Conservation (phyloP, 2,888 invertebrate genomes). For the Limnephilus lunatus region DNA sequence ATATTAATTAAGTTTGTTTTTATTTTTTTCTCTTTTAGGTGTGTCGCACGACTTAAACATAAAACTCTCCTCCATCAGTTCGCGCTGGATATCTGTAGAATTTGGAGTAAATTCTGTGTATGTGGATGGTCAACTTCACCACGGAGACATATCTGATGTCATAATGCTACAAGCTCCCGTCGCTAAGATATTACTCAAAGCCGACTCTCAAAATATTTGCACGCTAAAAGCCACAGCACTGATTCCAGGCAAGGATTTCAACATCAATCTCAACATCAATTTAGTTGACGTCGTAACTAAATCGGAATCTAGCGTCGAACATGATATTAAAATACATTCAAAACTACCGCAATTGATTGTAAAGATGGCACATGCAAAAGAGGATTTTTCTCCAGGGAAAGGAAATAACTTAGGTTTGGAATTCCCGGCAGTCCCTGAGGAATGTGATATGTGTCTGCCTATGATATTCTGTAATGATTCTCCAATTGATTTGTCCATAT, state of each 20-base stretch:
- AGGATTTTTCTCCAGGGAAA: slow-evolving; percentile 39
- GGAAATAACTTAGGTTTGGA: slow-evolving; percentile 41
- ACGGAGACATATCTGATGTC: slow-evolving; percentile 50
- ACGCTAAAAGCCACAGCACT: slow-evolving; percentile 48
- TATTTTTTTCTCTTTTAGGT: slow-evolving; percentile 52
- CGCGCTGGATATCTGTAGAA: slow-evolving; percentile 61
- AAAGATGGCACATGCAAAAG: slow-evolving; percentile 15
- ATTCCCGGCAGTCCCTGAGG: slow-evolving; percentile 60
- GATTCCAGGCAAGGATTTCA: slow-evolving; percentile 44
- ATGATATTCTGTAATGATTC: slow-evolving; percentile 61
- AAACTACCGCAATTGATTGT: slow-evolving; percentile 53
- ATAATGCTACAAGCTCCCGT: slow-evolving; percentile 54
- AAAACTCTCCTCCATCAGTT: slow-evolving; percentile 56
- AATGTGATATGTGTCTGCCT: slow-evolving; percentile 55
- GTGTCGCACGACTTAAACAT: slow-evolving; percentile 58
- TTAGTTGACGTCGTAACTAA: slow-evolving; percentile 63
- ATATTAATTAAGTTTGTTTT: not conserved
- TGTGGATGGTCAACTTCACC: slow-evolving; percentile 53
- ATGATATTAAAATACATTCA: slow-evolving; percentile 52
- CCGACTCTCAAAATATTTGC: slow-evolving; percentile 58
- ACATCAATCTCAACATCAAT: slow-evolving; percentile 53
- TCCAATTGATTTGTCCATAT: slow-evolving; percentile 54
- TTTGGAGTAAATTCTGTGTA: slow-evolving; percentile 54
- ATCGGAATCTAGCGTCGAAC: slow-evolving; percentile 52
- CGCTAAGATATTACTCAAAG: slow-evolving; percentile 59